These are phyloP conservation scores for Pristionchus arcanus DNA, from an alignment of 2,888 invertebrate species.

Conservation along the genomic window DNA sequence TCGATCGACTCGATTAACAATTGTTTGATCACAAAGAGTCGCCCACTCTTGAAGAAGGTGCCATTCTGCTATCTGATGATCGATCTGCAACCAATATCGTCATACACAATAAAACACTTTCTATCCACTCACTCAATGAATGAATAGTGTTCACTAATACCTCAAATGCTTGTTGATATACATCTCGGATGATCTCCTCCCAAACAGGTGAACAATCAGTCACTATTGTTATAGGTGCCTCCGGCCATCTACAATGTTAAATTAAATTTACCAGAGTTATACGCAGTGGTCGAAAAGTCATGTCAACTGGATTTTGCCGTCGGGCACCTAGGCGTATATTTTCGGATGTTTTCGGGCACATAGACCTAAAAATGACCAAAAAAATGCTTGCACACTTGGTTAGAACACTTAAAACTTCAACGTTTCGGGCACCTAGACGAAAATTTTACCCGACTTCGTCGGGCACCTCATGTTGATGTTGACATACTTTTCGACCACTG, in stretches of 20 bases:
- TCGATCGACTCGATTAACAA: constrained; percentile 59
- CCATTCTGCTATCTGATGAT: constrained; percentile 60
- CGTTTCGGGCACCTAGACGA: too few species aligned
- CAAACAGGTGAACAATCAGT: constrained; percentile 58
- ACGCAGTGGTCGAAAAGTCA: too few species aligned
- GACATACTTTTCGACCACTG: too few species aligned
- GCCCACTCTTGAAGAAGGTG: constrained; percentile 60
- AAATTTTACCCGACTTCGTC: too few species aligned
- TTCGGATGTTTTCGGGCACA: too few species aligned
- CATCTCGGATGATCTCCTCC: constrained; percentile 42
- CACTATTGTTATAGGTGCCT: constrained; percentile 56
- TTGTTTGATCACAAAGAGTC: constrained; percentile 48
- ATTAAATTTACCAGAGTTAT: neutral
- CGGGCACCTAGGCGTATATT: too few species aligned
- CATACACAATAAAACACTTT: neutral
- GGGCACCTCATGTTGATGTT: too few species aligned
- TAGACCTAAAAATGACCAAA: too few species aligned
- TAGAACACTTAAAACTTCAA: too few species aligned
- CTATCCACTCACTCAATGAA: neutral
- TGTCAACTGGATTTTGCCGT: too few species aligned
- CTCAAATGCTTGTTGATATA: constrained; percentile 52
- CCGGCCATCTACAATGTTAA: neutral
- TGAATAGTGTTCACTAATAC: neutral
- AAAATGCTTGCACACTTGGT: too few species aligned
- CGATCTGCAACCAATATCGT: neutral